Base-by-base conservation (phyloP, 2,888 invertebrate genomes). In the Geotrupes spiniger region DNA sequence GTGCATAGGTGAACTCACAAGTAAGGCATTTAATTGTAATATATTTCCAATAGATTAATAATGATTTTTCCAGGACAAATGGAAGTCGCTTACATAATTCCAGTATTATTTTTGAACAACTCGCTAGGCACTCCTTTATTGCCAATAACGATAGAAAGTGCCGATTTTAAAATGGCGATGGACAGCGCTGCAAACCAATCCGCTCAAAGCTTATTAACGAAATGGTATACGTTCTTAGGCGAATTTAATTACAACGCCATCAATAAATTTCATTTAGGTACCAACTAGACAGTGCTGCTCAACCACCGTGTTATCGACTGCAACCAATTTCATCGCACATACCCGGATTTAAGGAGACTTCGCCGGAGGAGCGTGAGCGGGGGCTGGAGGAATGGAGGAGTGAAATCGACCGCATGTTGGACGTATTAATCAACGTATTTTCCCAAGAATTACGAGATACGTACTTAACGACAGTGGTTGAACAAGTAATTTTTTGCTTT, bases 381-480 rank as follows among this genome's bases (percentile, higher is more conserved):
- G 77, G 77, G 36, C 70, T 78, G 45, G 74, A 71, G 44, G 76
- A 77, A 63, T 79, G 78, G 78, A 74, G 78, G 45, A 74, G 69
- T 0, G 81, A 82, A 63, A 76, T 82, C 5, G 79, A 80, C 51
- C 75, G 77, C 63, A 81, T 89, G 52, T 75, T 90, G 1, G 79
- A 78, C 50, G 82, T 85, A 14, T 77, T 90, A 49, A 79, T 88
- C 28, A 79, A 82, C 26, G 83, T 87, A 0, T 79, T 89, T 68
- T 83, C 87, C 8, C 83, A 84, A 63, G 89, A 89, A 66, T 80
- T 89, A 14, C 80, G 87, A 60, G 88, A 89, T 63, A 87, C 87
- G 0, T 89, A 89, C 71, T 78, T 89, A 54, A 87, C 88, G 2
- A 89, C 89, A 3, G 87, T 88, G 0, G 83, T 89, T 2, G 89